A percentile compares a stretch with the other conserved stretches of the same genome.
phyloP scores from a whole-genome alignment of 2,888 invertebrate genomes.

The Sesia apiformis region DNA sequence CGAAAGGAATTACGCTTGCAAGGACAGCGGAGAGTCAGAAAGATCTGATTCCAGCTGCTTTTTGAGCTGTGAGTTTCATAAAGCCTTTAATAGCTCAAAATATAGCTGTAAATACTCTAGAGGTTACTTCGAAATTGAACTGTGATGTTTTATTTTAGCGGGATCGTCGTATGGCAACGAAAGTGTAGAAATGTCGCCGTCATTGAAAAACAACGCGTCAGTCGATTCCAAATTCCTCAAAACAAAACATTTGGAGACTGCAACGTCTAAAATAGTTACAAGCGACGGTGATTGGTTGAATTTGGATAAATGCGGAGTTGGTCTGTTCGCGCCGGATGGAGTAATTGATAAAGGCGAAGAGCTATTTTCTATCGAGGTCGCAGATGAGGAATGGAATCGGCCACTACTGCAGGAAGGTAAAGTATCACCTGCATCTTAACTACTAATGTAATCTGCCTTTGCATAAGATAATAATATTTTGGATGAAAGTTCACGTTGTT shows the following conservation, averaged over 20 bases:
- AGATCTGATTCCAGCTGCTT: constrained; percentile 69
- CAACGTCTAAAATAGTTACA: constrained; percentile 67
- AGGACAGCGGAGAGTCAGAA: constrained; percentile 51
- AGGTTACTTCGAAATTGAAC: neutral
- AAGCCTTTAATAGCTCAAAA: neutral
- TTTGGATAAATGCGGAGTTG: constrained; percentile 85
- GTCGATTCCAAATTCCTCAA: constrained; percentile 46
- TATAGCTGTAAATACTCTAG: constrained; percentile 1
- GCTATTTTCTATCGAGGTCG: constrained; percentile 90
- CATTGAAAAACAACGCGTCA: constrained; percentile 58
- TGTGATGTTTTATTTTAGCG: constrained; percentile 25
- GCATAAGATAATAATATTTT: too few species aligned
- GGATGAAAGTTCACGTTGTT: too few species aligned
- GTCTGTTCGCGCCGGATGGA: constrained; percentile 90
- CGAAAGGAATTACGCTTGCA: constrained; percentile 44
- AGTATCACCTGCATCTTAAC: neutral
- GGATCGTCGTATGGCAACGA: constrained; percentile 65
- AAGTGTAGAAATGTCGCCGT: constrained; percentile 66
- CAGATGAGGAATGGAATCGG: constrained; percentile 92
- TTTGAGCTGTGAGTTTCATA: constrained; percentile 63
- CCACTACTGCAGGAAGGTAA: constrained; percentile 85
- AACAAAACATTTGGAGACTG: constrained; percentile 40
- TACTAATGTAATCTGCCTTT: too few species aligned
- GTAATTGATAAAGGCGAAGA: constrained; percentile 88
- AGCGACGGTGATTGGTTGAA: constrained; percentile 77